These are phyloP conservation scores for Pollimyrus isidori DNA, from an alignment of 2,113 vertebrate genomes.

Conservation along the genomic window DNA sequence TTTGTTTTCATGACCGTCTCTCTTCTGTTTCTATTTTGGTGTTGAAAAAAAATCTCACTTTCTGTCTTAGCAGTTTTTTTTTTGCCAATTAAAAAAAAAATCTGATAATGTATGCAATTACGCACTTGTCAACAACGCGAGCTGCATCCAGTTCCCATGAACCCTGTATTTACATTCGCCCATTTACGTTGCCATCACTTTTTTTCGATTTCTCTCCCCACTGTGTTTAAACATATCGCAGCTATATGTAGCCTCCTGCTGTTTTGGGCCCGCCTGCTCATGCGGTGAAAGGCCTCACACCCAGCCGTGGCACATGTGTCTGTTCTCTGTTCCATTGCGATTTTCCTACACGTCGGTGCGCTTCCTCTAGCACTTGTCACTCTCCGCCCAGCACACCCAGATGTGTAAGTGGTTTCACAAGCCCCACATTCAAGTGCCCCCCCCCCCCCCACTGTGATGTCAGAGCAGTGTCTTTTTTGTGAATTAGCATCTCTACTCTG, in stretches of 20 bases:
- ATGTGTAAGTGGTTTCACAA: conserved; percentile 1
- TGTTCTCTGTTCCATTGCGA: neutral
- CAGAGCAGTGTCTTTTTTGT: neutral
- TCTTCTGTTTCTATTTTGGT: neutral
- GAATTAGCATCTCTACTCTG: neutral
- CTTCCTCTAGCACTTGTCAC: conserved; percentile 12
- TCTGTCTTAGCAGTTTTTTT: neutral
- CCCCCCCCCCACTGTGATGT: neutral
- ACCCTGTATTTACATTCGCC: neutral
- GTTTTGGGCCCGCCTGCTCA: neutral
- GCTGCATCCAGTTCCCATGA: neutral
- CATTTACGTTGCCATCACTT: neutral
- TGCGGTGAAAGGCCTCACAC: neutral
- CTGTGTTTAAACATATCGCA: neutral
- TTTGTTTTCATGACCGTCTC: neutral
- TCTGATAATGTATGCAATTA: neutral
- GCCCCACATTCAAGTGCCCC: neutral
- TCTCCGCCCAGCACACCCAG: conserved; percentile 1
- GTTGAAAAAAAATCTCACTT: neutral
- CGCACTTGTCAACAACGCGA: neutral
- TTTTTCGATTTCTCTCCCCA: neutral
- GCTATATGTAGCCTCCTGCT: neutral
- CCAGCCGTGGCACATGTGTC: neutral
- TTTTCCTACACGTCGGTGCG: neutral
- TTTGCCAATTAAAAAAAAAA: neutral